Conservation (phyloP, 2,113 vertebrate genomes). For the Ceuthmochares aereus region DNA sequence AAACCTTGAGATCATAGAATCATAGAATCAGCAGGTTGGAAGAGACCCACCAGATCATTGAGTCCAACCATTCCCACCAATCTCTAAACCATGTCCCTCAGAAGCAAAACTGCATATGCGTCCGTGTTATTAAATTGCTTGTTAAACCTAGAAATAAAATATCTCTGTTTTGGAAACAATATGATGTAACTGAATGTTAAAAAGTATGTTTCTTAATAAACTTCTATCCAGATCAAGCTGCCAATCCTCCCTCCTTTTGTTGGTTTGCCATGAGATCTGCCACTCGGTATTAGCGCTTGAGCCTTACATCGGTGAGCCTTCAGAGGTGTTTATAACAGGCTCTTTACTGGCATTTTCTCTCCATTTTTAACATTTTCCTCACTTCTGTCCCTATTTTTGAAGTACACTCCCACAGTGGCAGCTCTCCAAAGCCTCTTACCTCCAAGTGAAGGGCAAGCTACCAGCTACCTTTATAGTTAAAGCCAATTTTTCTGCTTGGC, state of each 20-base stretch:
- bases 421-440: constrained; percentile 46
- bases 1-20: neutral
- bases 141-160: neutral
- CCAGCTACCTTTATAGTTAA: constrained; percentile 62
- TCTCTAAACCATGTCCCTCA: too few relatives aligned
- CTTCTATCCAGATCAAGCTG: neutral
- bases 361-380: constrained; percentile 52
- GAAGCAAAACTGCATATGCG: neutral
- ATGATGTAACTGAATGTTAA: neutral
- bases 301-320: neutral
- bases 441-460: constrained; percentile 59
- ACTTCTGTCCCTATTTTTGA: constrained; percentile 47
- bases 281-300: neutral
- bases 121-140: neutral
- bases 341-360: neutral
- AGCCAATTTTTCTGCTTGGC: constrained; percentile 57
- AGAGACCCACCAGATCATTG: too few relatives aligned
- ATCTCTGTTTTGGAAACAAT: neutral
- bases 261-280: neutral
- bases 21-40: too few relatives aligned
- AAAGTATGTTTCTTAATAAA: neutral
- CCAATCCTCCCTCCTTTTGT: neutral
- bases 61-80: too few relatives aligned
- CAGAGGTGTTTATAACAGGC: constrained; percentile 7
- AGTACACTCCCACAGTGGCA: constrained; percentile 16